These are phyloP conservation scores for Conistra vaccinii DNA, from an alignment of 2,888 invertebrate genomes.

Conservation along the genomic window DNA sequence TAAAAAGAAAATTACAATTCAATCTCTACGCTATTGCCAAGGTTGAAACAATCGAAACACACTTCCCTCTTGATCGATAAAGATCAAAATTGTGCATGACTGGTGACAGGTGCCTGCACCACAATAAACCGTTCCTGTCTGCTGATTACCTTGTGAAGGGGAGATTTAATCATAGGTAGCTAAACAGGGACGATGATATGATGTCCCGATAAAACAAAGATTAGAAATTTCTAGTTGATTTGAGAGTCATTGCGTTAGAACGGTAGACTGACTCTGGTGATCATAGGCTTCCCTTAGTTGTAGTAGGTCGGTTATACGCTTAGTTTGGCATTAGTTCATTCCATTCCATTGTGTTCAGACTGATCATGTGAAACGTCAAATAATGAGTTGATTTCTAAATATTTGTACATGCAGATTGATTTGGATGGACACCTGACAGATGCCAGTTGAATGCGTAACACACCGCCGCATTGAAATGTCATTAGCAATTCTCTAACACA, in stretches of 20 bases:
- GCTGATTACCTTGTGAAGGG: slow-evolving; percentile 53
- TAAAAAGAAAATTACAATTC: not conserved
- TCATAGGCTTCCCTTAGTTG: not conserved
- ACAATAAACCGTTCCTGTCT: slow-evolving; percentile 60
- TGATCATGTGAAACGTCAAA: slow-evolving; percentile 2
- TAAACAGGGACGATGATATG: slow-evolving; percentile 45
- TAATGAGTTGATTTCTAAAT: slow-evolving; percentile 19
- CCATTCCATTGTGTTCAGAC: slow-evolving; percentile 8
- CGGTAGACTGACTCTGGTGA: not conserved
- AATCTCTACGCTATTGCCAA: not conserved
- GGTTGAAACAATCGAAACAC: slow-evolving; percentile 34
- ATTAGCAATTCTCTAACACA: no score
- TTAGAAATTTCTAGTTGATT: slow-evolving; percentile 53
- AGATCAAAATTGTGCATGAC: slow-evolving; percentile 59
- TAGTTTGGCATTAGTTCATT: slow-evolving; percentile 19
- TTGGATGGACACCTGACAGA: slow-evolving; percentile 18
- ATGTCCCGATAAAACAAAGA: slow-evolving; percentile 39
- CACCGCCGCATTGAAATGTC: no score
- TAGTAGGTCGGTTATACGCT: slow-evolving; percentile 6
- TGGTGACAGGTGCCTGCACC: slow-evolving; percentile 55
- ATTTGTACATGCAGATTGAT: slow-evolving; percentile 22
- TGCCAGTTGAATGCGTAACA: not conserved
- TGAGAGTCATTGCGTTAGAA: slow-evolving; percentile 41
- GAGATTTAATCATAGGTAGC: slow-evolving; percentile 54
- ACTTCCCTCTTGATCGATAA: slow-evolving; percentile 42